Base-by-base conservation (phyloP, 1,140 invertebrate species). In the Lordiphosa clarofinis region DNA sequence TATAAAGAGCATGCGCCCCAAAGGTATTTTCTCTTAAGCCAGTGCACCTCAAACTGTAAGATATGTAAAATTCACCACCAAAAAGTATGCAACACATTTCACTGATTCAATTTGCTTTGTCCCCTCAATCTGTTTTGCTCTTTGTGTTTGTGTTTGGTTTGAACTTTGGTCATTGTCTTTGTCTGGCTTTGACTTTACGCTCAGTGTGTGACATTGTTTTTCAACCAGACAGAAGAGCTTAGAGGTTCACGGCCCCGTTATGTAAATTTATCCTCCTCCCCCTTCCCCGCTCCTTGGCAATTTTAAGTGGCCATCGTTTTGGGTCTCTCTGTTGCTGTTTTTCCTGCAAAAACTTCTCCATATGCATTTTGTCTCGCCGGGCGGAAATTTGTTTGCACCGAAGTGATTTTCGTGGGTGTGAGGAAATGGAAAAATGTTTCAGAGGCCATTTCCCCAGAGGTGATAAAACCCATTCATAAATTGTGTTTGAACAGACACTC, bases 311-410 rank as follows among this genome's bases (percentile, higher is more conserved):
- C 73, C 50, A 43, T 67, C 46, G 56, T 40, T 28, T 40, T 39
- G 65, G 50, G 46, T 52, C n/a, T 42, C 35, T 56, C 55, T 56
- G 49, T 71, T 68, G 54, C 53, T 61, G 37, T 53, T 66, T 66
- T 66, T 46, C 55, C 40, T 47, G 28, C 53, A 63, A 43, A 62
- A 46, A 36, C 36, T 52, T 58, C 50, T 47, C 31, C 61, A 66
- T 67, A 56, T 44, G 37, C 53, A 36, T 58, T 42, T 49, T 54
- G 75, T 66, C 70, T 79, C 65, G 59, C 59, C 76, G 63, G 65
- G 55, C 76, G 76, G 76, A 81, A 81, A 81, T 81, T 81, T 84
- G 76, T 70, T 81, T 81, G 76, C 76, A 68, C 66, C 56, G 60
- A 72, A 82, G 62, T 82, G 67, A 81, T 76, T 75, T 69, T 42